Evolutionary conservation across 1,140 invertebrate genomes (phyloP), one percentile per base, ranked within the genome.

Genomic region (Babylonia areolata): DNA sequence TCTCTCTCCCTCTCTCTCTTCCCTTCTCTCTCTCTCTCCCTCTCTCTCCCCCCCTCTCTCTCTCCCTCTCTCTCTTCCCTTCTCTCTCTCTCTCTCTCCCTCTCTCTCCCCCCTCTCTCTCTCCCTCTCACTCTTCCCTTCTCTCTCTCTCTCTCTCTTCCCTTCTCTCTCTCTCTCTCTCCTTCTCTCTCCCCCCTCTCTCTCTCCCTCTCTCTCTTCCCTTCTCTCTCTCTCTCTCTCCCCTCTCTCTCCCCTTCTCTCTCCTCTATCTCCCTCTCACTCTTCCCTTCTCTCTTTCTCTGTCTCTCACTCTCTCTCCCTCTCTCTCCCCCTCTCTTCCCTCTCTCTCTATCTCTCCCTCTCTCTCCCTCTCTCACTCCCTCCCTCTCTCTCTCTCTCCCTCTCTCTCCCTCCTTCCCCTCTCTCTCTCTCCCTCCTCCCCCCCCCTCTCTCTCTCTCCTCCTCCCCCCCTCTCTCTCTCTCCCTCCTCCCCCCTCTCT

Each of bases 281-380:
- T 28, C 58, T 69, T 23, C 2, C 23, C 28, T 0, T 31, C n/a
- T 31, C n/a, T 69, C 58, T 69, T 23, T 69, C 23, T 69, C 58
- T n/a, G n/a, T 69, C 23, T n/a, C n/a, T n/a, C n/a, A n/a, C n/a
- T n/a, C n/a, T n/a, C n/a, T n/a, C n/a, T n/a, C n/a, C n/a, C n/a
- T 69, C 58, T 69, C 58, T 69, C 23, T 69, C 58, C 28, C 23
- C 28, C 58, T 0, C n/a, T n/a, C n/a, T n/a, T n/a, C n/a, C n/a
- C n/a, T n/a, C n/a, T n/a, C n/a, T 78, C 37, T 78, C 77, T 78
- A 37, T 78, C 77, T 78, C 77, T 78, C 77, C 42, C 77, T 78
- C 2, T 42, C 39, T 42, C 77, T 12, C 37, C 42, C 77, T 79
- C 77, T 79, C 17, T 79, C 39, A 42, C 39, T 46, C 37, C 23